Conservation (phyloP, 2,888 invertebrate species). For the Abscondita cerata region DNA sequence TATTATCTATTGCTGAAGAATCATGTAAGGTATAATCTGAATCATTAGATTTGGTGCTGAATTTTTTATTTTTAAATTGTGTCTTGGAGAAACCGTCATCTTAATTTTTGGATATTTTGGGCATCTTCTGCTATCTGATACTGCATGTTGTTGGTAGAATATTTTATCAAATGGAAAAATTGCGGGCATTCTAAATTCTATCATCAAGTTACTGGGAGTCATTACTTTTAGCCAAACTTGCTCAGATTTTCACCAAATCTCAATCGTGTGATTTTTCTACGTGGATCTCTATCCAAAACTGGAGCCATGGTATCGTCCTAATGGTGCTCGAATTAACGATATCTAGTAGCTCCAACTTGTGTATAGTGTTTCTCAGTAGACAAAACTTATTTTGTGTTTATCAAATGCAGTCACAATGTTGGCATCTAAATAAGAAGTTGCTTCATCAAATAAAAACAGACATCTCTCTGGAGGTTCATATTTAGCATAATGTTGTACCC, state of each 20-base stretch:
- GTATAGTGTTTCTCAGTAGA: neutral
- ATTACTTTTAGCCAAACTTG: neutral
- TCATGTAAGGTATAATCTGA: too few relatives aligned
- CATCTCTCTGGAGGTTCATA: neutral
- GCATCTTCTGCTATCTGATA: too few relatives aligned
- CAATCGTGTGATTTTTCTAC: neutral
- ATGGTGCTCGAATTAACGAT: neutral
- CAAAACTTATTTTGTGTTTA: constrained; percentile 1
- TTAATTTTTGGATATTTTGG: too few relatives aligned
- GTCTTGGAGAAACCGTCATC: too few relatives aligned
- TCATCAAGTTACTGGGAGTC: neutral
- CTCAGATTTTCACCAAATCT: constrained; percentile 1
- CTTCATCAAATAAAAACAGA: neutral
- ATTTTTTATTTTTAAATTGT: too few relatives aligned
- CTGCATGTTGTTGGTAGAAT: too few relatives aligned
- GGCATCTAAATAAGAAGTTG: constrained; percentile 1
- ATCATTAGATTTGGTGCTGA: too few relatives aligned
- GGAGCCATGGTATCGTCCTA: neutral
- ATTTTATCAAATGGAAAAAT: constrained; percentile 1
- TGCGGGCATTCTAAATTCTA: neutral
- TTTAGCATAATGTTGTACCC: too few relatives aligned
- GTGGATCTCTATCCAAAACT: neutral
- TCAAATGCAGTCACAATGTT: neutral
- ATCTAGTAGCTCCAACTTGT: neutral
- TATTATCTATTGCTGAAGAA: too few relatives aligned